Conservation (phyloP, 2,797 vertebrate species). For the Morus bassanus region DNA sequence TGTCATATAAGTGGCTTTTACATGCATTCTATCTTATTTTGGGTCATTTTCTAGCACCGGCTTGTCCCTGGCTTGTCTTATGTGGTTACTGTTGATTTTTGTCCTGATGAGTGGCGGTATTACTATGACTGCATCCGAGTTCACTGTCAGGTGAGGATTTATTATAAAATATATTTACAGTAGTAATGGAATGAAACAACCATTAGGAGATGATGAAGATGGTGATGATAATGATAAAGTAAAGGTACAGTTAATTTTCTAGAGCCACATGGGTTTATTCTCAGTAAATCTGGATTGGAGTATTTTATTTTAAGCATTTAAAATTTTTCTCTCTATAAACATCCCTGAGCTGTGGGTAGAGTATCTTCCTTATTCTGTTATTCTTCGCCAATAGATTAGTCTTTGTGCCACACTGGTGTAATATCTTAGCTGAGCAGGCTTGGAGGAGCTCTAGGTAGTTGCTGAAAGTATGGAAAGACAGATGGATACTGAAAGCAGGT, state of each 20-base stretch:
- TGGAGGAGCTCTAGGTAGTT: neutral
- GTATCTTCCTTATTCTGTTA: neutral
- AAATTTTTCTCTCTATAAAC: neutral
- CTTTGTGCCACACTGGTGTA: neutral
- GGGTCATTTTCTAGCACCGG: slow-evolving; percentile 74
- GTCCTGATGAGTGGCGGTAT: slow-evolving; percentile 91
- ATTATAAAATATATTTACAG: neutral
- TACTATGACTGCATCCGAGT: slow-evolving; percentile 90
- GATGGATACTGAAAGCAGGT: neutral
- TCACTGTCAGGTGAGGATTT: slow-evolving; percentile 84
- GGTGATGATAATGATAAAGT: neutral
- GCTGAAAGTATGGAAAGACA: neutral
- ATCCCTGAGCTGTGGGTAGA: neutral
- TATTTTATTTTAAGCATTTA: neutral
- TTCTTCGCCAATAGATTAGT: neutral
- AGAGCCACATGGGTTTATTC: neutral
- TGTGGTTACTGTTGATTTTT: slow-evolving; percentile 80
- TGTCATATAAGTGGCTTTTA: neutral
- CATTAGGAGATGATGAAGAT: neutral
- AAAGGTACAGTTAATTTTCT: neutral
- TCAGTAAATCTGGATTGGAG: neutral
- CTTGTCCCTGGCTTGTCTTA: slow-evolving; percentile 90
- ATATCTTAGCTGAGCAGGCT: neutral
- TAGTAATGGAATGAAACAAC: neutral
- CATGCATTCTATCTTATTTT: neutral